Conservation (phyloP, 2,888 invertebrate species). For the Gisinianus flammeolus region DNA sequence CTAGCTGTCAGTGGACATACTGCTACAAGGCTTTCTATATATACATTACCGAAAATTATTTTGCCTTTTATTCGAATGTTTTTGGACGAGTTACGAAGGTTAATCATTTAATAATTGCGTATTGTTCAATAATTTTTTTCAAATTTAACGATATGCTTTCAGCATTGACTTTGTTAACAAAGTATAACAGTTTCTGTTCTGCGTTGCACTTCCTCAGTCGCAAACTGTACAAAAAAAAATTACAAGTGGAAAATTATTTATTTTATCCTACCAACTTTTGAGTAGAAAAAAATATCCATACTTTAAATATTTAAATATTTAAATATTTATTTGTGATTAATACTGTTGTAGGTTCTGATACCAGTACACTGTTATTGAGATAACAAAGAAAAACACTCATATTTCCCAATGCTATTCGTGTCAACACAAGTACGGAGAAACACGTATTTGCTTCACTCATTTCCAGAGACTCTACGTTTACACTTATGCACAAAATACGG, state of each 20-base stretch:
- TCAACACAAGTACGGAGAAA: slow-evolving; percentile 74
- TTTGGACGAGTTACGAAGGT: slow-evolving; percentile 94
- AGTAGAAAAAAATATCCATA: too few relatives aligned
- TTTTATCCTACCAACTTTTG: too few relatives aligned
- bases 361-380: slow-evolving; percentile 81
- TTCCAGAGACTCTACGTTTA: slow-evolving; percentile 85
- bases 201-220: too few relatives aligned
- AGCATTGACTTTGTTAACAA: too few relatives aligned
- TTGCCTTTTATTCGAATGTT: slow-evolving; percentile 95
- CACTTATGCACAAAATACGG: slow-evolving; percentile 69
- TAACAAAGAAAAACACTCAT: slow-evolving; percentile 93
- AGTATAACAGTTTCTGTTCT: too few relatives aligned
- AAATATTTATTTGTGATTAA: neutral
- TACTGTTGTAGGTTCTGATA: slow-evolving; percentile 75
- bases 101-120: slow-evolving; percentile 59
- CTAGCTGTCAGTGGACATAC: slow-evolving; percentile 80
- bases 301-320: neutral
- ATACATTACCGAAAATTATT: slow-evolving; percentile 92
- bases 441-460: slow-evolving; percentile 85
- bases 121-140: neutral
- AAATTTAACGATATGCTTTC: neutral
- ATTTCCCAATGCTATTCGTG: slow-evolving; percentile 92
- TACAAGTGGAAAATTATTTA: too few relatives aligned
- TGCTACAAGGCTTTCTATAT: slow-evolving; percentile 84
- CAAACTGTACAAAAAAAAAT: too few relatives aligned